phyloP scores from a whole-genome alignment of 2,888 invertebrate genomes.

The Alloplasta piceator region DNA sequence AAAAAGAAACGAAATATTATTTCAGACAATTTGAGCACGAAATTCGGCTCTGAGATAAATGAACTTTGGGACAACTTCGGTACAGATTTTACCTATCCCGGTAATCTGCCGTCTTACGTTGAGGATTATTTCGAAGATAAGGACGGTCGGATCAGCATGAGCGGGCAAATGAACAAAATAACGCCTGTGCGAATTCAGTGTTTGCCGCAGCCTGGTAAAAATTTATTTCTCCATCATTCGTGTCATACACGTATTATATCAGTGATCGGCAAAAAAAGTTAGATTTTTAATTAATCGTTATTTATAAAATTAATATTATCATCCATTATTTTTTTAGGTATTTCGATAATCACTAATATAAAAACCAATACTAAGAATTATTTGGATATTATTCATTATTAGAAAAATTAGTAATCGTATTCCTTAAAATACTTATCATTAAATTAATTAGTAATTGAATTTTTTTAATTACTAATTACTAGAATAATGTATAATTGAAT shows the following conservation, averaged over 20 bases:
- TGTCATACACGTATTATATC: not conserved
- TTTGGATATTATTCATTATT: too few species aligned
- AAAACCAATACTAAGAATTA: too few species aligned
- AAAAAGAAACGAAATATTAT: slow-evolving; percentile 67
- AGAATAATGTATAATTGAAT: too few species aligned
- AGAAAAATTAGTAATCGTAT: too few species aligned
- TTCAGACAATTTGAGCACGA: slow-evolving; percentile 89
- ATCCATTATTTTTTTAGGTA: too few species aligned
- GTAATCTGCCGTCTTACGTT: slow-evolving; percentile 88
- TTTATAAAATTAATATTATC: too few species aligned
- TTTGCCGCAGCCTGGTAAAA: slow-evolving; percentile 90
- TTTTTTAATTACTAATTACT: too few species aligned
- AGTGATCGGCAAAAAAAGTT: too few species aligned
- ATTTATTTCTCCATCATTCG: not conserved
- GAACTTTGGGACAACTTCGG: slow-evolving; percentile 89
- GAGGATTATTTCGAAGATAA: slow-evolving; percentile 90
- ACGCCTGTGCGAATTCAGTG: slow-evolving; percentile 85
- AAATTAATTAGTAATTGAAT: too few species aligned
- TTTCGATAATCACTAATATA: too few species aligned
- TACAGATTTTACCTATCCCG: slow-evolving; percentile 88
- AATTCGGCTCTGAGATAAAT: slow-evolving; percentile 88
- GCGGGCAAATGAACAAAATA: slow-evolving; percentile 67
- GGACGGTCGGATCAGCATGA: slow-evolving; percentile 80
- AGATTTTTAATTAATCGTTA: too few species aligned
- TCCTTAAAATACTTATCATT: too few species aligned